Conservation (phyloP, 1,140 invertebrate species). For the Berghia stephanieae region DNA sequence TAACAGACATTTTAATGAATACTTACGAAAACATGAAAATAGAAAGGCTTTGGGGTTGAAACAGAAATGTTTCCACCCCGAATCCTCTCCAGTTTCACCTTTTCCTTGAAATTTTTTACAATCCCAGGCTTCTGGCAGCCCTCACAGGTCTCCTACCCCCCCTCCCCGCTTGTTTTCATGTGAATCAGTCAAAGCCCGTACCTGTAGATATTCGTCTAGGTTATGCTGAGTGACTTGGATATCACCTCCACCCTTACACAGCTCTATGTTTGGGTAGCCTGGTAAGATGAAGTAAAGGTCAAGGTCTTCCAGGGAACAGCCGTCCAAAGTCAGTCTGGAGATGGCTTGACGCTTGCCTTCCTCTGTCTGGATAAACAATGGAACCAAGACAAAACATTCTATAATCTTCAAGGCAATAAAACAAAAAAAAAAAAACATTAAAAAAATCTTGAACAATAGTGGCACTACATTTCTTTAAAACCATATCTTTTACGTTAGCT, state of each 20-base stretch:
- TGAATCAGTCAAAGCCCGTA: conserved; percentile 59
- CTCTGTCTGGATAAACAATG: conserved; percentile 59
- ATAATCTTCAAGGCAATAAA: no score
- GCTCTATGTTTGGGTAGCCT: conserved; percentile 90
- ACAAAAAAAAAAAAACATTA: neutral
- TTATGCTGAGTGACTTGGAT: conserved; percentile 90
- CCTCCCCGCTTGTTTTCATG: neutral
- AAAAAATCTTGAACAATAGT: no score
- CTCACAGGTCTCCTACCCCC: neutral
- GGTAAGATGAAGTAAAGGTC: conserved; percentile 95
- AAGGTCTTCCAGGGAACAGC: conserved; percentile 89
- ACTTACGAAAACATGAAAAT: no score
- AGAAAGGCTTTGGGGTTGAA: no score
- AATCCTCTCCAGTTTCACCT: neutral
- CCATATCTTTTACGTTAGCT: no score
- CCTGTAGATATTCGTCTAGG: conserved; percentile 92
- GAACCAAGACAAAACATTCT: no score
- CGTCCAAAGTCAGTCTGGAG: conserved; percentile 81
- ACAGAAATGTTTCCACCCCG: neutral
- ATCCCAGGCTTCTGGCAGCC: no score
- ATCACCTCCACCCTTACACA: conserved; percentile 92
- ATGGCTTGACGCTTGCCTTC: conserved; percentile 71
- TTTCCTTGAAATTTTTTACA: neutral
- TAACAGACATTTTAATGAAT: no score
- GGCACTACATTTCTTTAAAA: no score